phyloP scores from a whole-genome alignment of 2,113 vertebrate species.

The Saguinus imperator region DNA sequence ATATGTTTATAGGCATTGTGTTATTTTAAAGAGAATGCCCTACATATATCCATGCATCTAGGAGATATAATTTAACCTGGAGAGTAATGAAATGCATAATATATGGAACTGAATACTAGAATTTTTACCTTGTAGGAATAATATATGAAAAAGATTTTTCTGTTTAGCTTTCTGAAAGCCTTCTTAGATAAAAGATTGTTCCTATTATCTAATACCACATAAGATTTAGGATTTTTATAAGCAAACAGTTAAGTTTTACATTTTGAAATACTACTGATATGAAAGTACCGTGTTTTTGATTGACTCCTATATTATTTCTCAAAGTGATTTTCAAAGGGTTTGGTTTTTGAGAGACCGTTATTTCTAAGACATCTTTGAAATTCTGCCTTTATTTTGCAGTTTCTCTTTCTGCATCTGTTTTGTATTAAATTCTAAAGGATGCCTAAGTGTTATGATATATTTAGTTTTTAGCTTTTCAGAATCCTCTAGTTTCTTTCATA shows the following conservation, averaged over 20 bases:
- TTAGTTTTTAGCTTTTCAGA: slow-evolving; percentile 64
- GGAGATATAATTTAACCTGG: neutral
- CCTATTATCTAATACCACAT: slow-evolving; percentile 3
- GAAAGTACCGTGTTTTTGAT: slow-evolving; percentile 28
- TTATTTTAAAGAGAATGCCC: neutral
- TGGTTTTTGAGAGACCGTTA: slow-evolving; percentile 56
- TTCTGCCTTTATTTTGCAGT: slow-evolving; percentile 57
- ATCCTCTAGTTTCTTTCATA: slow-evolving; percentile 41
- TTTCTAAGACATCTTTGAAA: slow-evolving; percentile 56
- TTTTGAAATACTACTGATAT: slow-evolving; percentile 51
- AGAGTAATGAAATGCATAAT: neutral
- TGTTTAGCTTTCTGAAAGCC: slow-evolving; percentile 24
- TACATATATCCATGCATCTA: neutral
- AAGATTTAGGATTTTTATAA: slow-evolving; percentile 39
- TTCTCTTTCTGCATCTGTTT: slow-evolving; percentile 56
- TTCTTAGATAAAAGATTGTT: slow-evolving; percentile 47
- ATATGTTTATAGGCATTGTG: neutral
- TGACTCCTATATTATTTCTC: slow-evolving; percentile 19
- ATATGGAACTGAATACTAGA: neutral
- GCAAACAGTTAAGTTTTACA: slow-evolving; percentile 34
- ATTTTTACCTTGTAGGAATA: slow-evolving; percentile 15
- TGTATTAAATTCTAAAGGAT: slow-evolving; percentile 67
- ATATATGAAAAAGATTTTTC: neutral
- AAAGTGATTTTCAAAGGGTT: slow-evolving; percentile 44
- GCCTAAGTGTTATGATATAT: slow-evolving; percentile 48